phyloP scores from a whole-genome alignment of 2,888 invertebrate genomes.

The Platycheirus rosarum region DNA sequence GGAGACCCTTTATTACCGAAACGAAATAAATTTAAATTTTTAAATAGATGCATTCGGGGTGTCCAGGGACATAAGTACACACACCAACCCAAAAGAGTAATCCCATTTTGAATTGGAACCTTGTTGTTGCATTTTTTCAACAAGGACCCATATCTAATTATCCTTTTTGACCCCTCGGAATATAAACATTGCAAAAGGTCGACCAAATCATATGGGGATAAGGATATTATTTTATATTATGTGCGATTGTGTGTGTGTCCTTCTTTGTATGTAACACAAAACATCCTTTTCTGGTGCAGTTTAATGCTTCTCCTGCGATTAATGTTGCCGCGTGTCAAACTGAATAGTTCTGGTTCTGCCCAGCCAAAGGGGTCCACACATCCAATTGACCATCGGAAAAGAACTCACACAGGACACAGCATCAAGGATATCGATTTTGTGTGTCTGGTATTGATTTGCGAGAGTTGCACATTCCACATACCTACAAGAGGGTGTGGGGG shows the following conservation, averaged over 20 bases:
- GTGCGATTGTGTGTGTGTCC: slow-evolving; percentile 7
- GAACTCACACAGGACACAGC: slow-evolving; percentile 24
- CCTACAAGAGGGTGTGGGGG: neutral
- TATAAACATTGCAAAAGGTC: slow-evolving; percentile 49
- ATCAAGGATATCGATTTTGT: slow-evolving; percentile 72
- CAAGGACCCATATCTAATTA: slow-evolving; percentile 71
- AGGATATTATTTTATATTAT: neutral
- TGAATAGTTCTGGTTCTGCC: slow-evolving; percentile 23
- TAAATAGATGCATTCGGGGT: slow-evolving; percentile 51
- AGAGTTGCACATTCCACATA: slow-evolving; percentile 29
- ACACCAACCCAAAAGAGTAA: slow-evolving; percentile 16
- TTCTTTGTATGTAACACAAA: neutral
- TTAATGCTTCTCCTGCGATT: slow-evolving; percentile 47
- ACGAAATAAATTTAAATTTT: slow-evolving; percentile 70
- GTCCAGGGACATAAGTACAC: slow-evolving; percentile 10
- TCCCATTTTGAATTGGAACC: slow-evolving; percentile 37
- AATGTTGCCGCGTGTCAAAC: slow-evolving; percentile 62
- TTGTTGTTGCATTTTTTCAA: slow-evolving; percentile 66
- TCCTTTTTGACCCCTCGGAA: slow-evolving; percentile 61
- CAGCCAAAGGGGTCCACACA: slow-evolving; percentile 47
- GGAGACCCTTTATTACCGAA: slow-evolving; percentile 54
- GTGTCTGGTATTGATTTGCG: slow-evolving; percentile 69
- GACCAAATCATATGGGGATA: slow-evolving; percentile 28
- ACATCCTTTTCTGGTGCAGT: slow-evolving; percentile 48
- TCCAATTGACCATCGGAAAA: slow-evolving; percentile 33